These are phyloP conservation scores for Synanthedon andrenaeformis DNA, from an alignment of 2,888 invertebrate genomes.

Conservation along the genomic window DNA sequence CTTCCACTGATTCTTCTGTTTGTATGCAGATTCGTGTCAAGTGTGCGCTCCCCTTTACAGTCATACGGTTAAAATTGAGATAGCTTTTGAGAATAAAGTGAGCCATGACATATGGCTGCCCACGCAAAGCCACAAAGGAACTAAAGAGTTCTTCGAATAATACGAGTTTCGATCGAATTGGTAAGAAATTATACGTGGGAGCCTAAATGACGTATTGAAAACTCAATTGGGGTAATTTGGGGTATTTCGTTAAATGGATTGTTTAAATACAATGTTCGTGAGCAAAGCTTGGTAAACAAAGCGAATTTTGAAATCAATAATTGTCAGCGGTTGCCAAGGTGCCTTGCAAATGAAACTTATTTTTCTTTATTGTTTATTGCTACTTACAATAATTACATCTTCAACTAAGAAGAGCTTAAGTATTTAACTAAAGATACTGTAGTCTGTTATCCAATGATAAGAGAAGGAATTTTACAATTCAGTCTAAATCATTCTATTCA, in stretches of 20 bases:
- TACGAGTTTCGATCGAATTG: background rate
- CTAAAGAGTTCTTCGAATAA: background rate
- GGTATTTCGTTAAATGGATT: slow-evolving; percentile 18
- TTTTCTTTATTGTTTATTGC: too few relatives aligned
- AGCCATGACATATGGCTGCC: background rate
- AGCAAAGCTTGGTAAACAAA: background rate
- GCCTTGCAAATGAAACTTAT: background rate
- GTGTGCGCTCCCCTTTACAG: background rate
- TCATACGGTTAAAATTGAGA: background rate
- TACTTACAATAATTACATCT: too few relatives aligned
- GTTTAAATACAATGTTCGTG: background rate
- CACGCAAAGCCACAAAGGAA: background rate
- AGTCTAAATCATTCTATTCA: too few relatives aligned
- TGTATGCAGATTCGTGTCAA: background rate
- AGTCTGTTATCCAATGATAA: too few relatives aligned
- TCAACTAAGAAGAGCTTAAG: too few relatives aligned
- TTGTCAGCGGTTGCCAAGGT: background rate
- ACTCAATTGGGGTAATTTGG: slow-evolving; percentile 9
- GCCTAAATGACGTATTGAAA: slow-evolving; percentile 20
- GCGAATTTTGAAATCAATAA: background rate
- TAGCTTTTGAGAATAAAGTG: background rate
- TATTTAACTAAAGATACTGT: too few relatives aligned
- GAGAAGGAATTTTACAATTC: too few relatives aligned
- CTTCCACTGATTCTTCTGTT: too few relatives aligned
- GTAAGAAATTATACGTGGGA: slow-evolving; percentile 1